Conservation (phyloP, 2,888 invertebrate species). For the Ichneumoninae sp. region DNA sequence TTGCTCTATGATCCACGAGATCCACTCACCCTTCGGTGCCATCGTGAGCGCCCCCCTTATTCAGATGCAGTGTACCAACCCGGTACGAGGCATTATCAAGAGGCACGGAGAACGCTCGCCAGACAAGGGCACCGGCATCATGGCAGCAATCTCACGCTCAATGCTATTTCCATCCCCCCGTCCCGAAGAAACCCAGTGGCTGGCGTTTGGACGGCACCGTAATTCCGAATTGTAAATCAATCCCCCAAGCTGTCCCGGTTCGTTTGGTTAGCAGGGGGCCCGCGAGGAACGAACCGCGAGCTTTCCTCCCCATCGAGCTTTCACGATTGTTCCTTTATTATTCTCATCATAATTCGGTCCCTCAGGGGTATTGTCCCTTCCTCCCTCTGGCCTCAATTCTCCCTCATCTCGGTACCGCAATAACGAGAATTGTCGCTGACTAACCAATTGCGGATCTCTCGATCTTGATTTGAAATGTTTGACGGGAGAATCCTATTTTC, state of each 20-base stretch:
- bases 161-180: conserved; percentile 13
- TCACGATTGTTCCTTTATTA: conserved; percentile 59
- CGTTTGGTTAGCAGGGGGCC: conserved; percentile 40
- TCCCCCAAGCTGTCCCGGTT: conserved; percentile 53
- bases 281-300: conserved; percentile 23
- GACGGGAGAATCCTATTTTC: neutral
- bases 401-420: conserved; percentile 12
- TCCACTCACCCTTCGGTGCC: conserved; percentile 69
- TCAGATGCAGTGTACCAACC: conserved; percentile 34
- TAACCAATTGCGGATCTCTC: conserved; percentile 32
- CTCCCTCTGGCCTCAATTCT: conserved; percentile 11
- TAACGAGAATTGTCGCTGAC: conserved; percentile 49
- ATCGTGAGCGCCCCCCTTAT: conserved; percentile 52
- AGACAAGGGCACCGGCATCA: conserved; percentile 23
- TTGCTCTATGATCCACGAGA: conserved; percentile 73
- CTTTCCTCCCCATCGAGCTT: conserved; percentile 23
- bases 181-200: conserved; percentile 19
- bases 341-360: conserved; percentile 35
- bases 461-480: conserved; percentile 36
- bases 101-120: neutral
- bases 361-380: conserved; percentile 32
- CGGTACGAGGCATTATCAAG: conserved; percentile 16
- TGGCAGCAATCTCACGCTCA: conserved; percentile 47
- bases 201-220: conserved; percentile 33
- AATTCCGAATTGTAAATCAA: conserved; percentile 65